A percentile compares a stretch with the other conserved stretches of the same genome.
Evolutionary conservation across 2,113 vertebrate species (phyloP).

Genomic region (Amazona guildingii): DNA sequence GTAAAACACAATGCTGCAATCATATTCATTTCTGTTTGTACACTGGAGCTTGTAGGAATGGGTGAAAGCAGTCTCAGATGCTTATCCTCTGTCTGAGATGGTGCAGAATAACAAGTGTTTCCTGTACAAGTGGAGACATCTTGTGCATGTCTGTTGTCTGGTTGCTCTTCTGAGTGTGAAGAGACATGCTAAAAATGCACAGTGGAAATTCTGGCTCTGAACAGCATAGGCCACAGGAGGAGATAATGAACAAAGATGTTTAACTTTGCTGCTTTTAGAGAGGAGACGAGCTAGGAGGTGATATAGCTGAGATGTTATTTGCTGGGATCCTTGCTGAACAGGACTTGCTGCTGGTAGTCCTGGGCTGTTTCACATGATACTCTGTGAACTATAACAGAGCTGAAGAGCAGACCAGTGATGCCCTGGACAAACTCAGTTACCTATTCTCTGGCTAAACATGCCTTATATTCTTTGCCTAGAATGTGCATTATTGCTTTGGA

Average conservation of each 20-base stretch:
- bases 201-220: background rate
- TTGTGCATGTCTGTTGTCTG: background rate
- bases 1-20: background rate
- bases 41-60: background rate
- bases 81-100: background rate
- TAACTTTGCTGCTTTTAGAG: background rate
- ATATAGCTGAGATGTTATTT: background rate
- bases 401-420: background rate
- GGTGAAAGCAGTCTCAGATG: background rate
- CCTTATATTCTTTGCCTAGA: background rate
- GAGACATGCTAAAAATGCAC: background rate
- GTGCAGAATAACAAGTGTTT: background rate
- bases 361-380: background rate
- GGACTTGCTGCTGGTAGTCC: background rate
- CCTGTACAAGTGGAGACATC: background rate
- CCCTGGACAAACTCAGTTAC: background rate
- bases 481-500: background rate
- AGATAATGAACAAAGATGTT: constrained; percentile 13
- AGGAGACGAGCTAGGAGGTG: background rate
- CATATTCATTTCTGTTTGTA: constrained; percentile 13
- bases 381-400: background rate
- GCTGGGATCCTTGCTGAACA: background rate
- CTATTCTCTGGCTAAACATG: background rate
- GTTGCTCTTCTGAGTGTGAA: background rate
- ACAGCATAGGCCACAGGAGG: background rate